Evolutionary conservation across 1,140 invertebrate species (phyloP), one percentile per base, ranked within the genome.

Genomic region (Lepeophtheirus salmonis): DNA sequence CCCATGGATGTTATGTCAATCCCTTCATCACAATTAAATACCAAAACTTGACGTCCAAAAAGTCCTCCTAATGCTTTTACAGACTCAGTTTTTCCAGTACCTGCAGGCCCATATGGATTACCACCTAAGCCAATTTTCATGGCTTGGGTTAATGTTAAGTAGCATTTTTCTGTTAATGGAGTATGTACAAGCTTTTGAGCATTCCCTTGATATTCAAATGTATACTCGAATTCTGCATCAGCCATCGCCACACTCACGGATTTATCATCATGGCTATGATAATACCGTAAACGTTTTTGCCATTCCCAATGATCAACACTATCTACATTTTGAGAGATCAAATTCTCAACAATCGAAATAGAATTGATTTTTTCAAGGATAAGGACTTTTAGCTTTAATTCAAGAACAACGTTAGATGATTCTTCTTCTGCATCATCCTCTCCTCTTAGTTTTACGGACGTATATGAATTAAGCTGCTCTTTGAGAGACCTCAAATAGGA

Each of bases 41-140:
- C 89, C 18, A 97, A 74, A 3, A 97, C 92, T 64, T 94, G 80
- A 58, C 92, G 75, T 0, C 91, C 94, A 65, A 97, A 76, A 61
- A 94, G 76, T 12, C 80, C 78, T 14, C 89, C 92, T 0, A 97
- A 72, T 14, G 91, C 89, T 76, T 97, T 97, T 0, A 97, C 89
- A 30, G 89, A 92, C 72, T 97, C 91, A 3, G 92, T 97, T 76
- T 97, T 97, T 0, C 92, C 94, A 0, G 92, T 97, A 60, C 92
- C 92, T 63, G 91, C 90, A 16, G 91, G 90, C n/a, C 95, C 96
- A 69, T 96, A 98, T 0, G 95, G 95, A 76, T 97, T 97, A 12
- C 94, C 95, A 60, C 95, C 92, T 52, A 97, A 76, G 3, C 95
- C 95, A 71, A 97, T 81, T 68, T 86, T 80, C 80, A 97, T 84